Percentiles rank a stretch among this genome's conserved stretches.
Evolutionary conservation across 2,888 invertebrate genomes (phyloP).

Genomic region (Caenorhabditis auriculariae): DNA sequence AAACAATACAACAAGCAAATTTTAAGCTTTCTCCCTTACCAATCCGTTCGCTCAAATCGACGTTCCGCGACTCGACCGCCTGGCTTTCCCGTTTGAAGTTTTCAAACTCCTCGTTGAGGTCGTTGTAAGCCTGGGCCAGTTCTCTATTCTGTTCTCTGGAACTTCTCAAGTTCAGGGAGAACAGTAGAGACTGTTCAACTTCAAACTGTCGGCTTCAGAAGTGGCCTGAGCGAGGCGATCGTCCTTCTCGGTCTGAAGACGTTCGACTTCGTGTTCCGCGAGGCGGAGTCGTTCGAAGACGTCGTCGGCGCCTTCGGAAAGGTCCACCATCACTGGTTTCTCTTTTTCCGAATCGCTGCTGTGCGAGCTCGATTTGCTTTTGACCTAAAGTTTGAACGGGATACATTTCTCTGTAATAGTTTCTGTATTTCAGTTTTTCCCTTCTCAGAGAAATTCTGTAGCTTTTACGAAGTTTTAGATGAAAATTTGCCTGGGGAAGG

Average conservation of each 20-base stretch:
- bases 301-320: conserved; percentile 5
- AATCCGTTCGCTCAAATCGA: conserved; percentile 35
- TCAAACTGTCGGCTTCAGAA: conserved; percentile 15
- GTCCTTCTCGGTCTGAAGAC: no score
- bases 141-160: conserved; percentile 40
- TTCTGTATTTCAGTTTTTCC: no score
- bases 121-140: conserved; percentile 47
- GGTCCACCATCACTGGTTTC: conserved; percentile 13
- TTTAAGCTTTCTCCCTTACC: conserved; percentile 6
- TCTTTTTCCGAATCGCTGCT: conserved; percentile 4
- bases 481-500: no score
- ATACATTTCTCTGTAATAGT: no score
- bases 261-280: neutral
- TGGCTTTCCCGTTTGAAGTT: conserved; percentile 27
- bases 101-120: conserved; percentile 51
- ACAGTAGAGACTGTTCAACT: conserved; percentile 2
- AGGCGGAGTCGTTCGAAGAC: neutral
- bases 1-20: no score
- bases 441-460: no score
- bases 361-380: no score
- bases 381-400: no score
- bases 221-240: no score
- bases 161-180: neutral
- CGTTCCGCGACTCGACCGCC: conserved; percentile 20
- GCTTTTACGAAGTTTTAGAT: no score